Conservation (phyloP, 2,113 vertebrate genomes). For the Oxygymnocypris stewartii region DNA sequence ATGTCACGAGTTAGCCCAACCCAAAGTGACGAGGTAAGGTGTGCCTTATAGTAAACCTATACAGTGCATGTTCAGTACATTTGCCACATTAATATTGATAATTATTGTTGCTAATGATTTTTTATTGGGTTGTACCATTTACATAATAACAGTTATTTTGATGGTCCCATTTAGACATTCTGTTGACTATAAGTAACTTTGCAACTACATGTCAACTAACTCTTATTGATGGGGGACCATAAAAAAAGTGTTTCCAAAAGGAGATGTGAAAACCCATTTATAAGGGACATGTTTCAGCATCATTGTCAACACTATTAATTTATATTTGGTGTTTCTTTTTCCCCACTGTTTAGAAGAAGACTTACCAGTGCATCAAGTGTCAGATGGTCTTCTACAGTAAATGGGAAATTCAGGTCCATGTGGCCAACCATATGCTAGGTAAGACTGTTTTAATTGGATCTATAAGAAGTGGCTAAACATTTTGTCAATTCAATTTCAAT, state of each 20-base stretch:
- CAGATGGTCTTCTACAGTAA: conserved; percentile 99
- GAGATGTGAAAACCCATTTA: not conserved
- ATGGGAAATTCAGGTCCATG: conserved; percentile 99
- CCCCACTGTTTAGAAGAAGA: conserved; percentile 88
- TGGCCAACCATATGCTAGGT: conserved; percentile 99
- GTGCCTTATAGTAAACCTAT: not conserved
- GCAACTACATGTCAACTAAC: not conserved
- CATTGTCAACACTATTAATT: not conserved
- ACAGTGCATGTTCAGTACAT: not conserved
- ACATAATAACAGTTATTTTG: not conserved
- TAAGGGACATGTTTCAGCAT: not conserved
- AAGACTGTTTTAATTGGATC: too few species aligned
- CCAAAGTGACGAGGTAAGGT: conserved; percentile 94
- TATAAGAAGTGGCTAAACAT: not conserved
- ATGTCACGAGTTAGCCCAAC: conserved; percentile 96
- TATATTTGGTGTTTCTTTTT: not conserved
- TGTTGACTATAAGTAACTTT: not conserved
- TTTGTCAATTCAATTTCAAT: not conserved
- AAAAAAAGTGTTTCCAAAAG: not conserved
- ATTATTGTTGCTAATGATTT: not conserved
- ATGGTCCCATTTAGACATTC: not conserved
- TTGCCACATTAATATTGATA: not conserved
- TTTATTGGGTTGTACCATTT: not conserved
- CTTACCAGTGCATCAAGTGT: conserved; percentile 99
- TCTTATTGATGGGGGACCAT: not conserved